Percentiles rank a stretch among this genome's conserved stretches.
Evolutionary conservation across 2,113 vertebrate genomes (phyloP).

Genomic region (Podarcis muralis): DNA sequence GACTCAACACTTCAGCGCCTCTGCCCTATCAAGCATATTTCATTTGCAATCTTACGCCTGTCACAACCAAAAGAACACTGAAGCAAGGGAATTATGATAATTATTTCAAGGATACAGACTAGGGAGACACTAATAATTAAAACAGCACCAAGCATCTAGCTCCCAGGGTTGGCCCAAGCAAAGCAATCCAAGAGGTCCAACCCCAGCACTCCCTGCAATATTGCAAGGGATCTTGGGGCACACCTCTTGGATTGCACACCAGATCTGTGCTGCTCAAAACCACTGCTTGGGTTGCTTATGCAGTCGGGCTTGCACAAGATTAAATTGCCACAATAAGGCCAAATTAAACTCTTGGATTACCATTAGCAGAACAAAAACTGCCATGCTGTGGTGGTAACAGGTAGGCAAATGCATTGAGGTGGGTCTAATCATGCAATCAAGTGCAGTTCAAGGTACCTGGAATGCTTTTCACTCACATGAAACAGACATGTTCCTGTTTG

Average conservation of each 20-base stretch:
- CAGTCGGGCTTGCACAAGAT: background rate
- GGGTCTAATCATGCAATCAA: background rate
- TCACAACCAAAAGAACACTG: background rate
- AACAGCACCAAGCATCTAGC: background rate
- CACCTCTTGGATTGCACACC: background rate
- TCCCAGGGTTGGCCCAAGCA: background rate
- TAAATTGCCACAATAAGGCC: background rate
- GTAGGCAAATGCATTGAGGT: background rate
- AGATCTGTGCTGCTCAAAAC: background rate
- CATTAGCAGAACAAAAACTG: background rate
- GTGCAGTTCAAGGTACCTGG: background rate
- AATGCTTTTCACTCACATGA: no score
- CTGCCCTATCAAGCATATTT: constrained; percentile 15
- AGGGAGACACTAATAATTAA: background rate
- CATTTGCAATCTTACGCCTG: background rate
- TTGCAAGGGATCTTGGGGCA: background rate
- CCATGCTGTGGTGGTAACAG: background rate
- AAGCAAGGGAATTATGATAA: background rate
- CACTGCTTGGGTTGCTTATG: background rate
- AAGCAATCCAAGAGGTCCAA: background rate
- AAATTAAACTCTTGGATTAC: background rate
- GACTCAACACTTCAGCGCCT: background rate
- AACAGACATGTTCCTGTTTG: background rate
- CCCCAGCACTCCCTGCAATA: background rate
- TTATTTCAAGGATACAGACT: background rate